Conservation (phyloP, 37 sponge, comb jelly and placozoan species). For the Chondrosia reniformis region DNA sequence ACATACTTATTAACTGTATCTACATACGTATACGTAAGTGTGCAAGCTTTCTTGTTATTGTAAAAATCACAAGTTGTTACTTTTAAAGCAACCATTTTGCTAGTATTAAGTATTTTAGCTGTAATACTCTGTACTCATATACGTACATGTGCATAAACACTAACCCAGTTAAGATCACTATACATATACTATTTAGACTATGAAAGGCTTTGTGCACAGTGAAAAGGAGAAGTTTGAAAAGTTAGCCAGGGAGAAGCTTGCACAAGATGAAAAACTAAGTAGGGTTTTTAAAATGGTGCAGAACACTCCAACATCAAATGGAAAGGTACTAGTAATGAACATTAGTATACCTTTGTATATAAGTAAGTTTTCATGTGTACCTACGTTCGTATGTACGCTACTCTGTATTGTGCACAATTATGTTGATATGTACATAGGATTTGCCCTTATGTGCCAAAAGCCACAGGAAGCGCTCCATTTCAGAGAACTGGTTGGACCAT, state of each 20-base stretch:
- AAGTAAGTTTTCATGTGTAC: too few species aligned
- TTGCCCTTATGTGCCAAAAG: slow-evolving; percentile 5
- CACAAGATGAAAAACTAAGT: slow-evolving; percentile 45
- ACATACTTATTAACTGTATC: not conserved
- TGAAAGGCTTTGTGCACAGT: slow-evolving; percentile 59
- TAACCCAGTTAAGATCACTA: not conserved
- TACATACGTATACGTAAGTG: not conserved
- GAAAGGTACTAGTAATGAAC: not conserved
- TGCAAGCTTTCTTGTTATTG: too few species aligned
- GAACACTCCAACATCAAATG: slow-evolving; percentile 15
- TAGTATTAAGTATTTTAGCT: not conserved
- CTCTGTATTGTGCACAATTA: too few species aligned
- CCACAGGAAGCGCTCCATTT: slow-evolving; percentile 69
- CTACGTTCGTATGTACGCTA: too few species aligned
- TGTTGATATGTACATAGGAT: too few species aligned
- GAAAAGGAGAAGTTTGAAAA: slow-evolving; percentile 71
- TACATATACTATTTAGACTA: slow-evolving; percentile 11
- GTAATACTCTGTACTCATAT: not conserved
- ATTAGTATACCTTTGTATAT: too few species aligned
- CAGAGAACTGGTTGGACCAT: slow-evolving; percentile 92
- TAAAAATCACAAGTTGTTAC: too few species aligned
- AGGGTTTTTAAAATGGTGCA: slow-evolving; percentile 44
- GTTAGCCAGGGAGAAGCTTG: slow-evolving; percentile 43
- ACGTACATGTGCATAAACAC: not conserved
- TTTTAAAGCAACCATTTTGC: not conserved